Evolutionary conservation across 2,113 vertebrate species (phyloP), one percentile per base, ranked within the genome.

Genomic region (Stomatorhinus ivindoensis): DNA sequence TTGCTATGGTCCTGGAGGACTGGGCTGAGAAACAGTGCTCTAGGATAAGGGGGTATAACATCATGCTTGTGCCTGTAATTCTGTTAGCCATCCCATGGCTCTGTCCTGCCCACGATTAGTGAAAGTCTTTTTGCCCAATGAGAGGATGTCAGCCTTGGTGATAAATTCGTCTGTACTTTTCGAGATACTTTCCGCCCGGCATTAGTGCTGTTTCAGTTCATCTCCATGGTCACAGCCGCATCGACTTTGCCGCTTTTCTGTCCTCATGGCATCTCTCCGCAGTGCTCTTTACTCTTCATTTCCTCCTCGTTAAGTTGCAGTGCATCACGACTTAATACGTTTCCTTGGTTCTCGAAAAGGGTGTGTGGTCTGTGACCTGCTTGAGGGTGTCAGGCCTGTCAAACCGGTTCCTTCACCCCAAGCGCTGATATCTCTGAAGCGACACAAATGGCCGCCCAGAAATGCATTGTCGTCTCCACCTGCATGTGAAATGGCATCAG

Each of bases 41-140:
- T 92, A 94, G 91, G 92, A 93, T 93, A 92, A 4, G 65, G 50
- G 65, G 90, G 90, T 91, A 55, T 94, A 93, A 91, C 90, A 90
- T 94, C 92, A 95, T 95, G 89, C 95, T 95, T 93, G 91, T 92
- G 92, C 91, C 87, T 93, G 92, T 92, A 93, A 95, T 93, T 92
- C 93, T 91, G 76, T 94, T 94, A 92, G 89, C 76, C 90, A 91
- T 94, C 0, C 39, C 92, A 88, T 51, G 76, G 80, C 89, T 88
- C 89, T 91, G 82, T 89, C 92, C 89, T 88, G 85, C 9, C 35
- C 58, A 24, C 39, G 88, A 85, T 86, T 27, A 1, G 2, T 53
- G 65, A 48, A 88, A 17, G 69, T 91, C 91, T 93, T 85, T 93
- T 89, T 93, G 89, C 88, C 91, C 65, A 80, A n/a, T 90, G 89